Percentiles rank a stretch among this genome's conserved stretches.
These are phyloP conservation scores for Tridacna gigas DNA, from an alignment of 2,888 invertebrate species.

Conservation along the genomic window DNA sequence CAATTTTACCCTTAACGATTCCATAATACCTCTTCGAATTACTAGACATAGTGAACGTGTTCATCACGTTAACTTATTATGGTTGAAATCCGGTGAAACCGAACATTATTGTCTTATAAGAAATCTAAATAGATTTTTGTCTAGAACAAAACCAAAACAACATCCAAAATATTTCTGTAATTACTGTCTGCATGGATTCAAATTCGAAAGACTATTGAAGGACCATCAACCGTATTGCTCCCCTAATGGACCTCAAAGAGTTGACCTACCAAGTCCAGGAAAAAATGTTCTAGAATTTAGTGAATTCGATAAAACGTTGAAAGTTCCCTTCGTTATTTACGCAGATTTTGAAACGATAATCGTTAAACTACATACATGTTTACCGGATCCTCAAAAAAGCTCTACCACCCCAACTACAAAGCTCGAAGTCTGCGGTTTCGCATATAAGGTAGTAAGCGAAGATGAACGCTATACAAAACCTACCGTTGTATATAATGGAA, in stretches of 20 bases:
- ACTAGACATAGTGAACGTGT: conserved; percentile 18
- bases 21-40: conserved; percentile 45
- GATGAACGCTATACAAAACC: conserved; percentile 48
- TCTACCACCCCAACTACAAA: conserved; percentile 15
- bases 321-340: conserved; percentile 48
- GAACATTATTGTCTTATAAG: conserved; percentile 53
- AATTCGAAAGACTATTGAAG: conserved; percentile 18
- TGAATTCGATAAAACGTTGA: conserved; percentile 43
- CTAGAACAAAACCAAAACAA: conserved; percentile 29
- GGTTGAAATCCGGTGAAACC: conserved; percentile 33
- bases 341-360: conserved; percentile 45
- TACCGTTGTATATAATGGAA: conserved; percentile 42
- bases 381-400: conserved; percentile 29
- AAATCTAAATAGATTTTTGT: conserved; percentile 49
- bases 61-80: conserved; percentile 56
- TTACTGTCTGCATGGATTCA: background rate
- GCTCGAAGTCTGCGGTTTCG: conserved; percentile 29
- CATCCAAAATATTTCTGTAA: conserved; percentile 34
- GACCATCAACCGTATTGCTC: conserved; percentile 43
- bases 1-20: too few relatives aligned
- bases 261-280: conserved; percentile 32
- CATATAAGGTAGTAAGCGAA: conserved; percentile 46
- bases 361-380: conserved; percentile 35
- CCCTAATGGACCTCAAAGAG: conserved; percentile 43
- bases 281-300: conserved; percentile 33